Conservation (phyloP, 2,888 invertebrate genomes). For the Therioaphis trifolii region DNA sequence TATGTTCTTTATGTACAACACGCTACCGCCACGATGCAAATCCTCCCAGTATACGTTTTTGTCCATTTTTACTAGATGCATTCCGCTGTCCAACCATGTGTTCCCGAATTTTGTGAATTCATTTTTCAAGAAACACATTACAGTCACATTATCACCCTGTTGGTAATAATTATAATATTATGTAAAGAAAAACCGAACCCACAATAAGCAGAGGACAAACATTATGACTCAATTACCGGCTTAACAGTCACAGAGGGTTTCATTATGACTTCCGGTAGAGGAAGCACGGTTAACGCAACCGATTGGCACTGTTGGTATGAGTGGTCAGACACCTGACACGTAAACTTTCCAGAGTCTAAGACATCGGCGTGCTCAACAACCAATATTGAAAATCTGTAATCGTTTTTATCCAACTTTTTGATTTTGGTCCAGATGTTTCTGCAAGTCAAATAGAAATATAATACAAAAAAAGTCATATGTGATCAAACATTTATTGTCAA, state of each 20-base stretch:
- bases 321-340: constrained; percentile 80
- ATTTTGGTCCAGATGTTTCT: constrained; percentile 78
- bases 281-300: constrained; percentile 73
- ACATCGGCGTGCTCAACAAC: constrained; percentile 78
- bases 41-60: constrained; percentile 87
- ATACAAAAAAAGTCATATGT: too few relatives aligned
- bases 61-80: constrained; percentile 78
- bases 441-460: too few relatives aligned
- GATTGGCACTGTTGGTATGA: constrained; percentile 78
- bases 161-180: too few relatives aligned
- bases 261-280: constrained; percentile 77
- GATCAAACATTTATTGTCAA: too few relatives aligned
- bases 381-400: constrained; percentile 76
- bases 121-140: constrained; percentile 79
- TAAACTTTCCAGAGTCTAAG: constrained; percentile 82
- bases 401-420: constrained; percentile 71
- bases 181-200: neutral
- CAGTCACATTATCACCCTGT: constrained; percentile 78
- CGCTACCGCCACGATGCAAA: constrained; percentile 81
- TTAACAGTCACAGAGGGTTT: constrained; percentile 78
- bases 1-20: constrained; percentile 81
- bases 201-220: too few relatives aligned
- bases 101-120: constrained; percentile 76
- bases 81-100: constrained; percentile 82
- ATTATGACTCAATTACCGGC: constrained; percentile 71